Conservation (phyloP, 1,140 invertebrate species). For the Monomorium pharaonis region DNA sequence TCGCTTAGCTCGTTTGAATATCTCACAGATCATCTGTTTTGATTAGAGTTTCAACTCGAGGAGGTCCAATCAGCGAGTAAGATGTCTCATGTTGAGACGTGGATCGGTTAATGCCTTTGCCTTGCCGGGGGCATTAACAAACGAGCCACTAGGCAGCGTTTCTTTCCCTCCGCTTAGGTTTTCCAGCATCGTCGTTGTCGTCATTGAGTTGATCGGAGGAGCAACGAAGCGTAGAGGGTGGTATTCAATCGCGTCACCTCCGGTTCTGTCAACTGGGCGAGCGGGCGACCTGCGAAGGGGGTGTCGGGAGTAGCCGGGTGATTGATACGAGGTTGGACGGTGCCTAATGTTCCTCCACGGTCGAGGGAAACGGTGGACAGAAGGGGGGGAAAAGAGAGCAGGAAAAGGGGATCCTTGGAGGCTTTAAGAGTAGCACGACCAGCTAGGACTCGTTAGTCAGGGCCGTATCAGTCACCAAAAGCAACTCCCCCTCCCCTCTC, state of each 20-base stretch:
- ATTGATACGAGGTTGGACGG: slow-evolving; percentile 82
- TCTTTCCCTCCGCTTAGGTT: slow-evolving; percentile 43
- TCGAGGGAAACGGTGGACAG: slow-evolving; percentile 54
- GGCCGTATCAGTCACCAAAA: slow-evolving; percentile 82
- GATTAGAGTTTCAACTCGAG: neutral
- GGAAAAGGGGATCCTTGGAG: slow-evolving; percentile 77
- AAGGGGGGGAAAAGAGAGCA: slow-evolving; percentile 44
- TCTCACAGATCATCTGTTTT: neutral
- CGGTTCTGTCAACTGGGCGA: slow-evolving; percentile 78
- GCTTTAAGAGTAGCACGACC: slow-evolving; percentile 81
- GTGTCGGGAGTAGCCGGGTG: slow-evolving; percentile 74
- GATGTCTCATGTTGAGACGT: neutral
- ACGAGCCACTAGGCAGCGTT: slow-evolving; percentile 42
- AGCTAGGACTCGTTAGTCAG: slow-evolving; percentile 81
- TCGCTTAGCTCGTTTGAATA: neutral
- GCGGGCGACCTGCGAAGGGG: slow-evolving; percentile 39
- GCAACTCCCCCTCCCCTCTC: slow-evolving; percentile 80
- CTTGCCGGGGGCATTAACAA: neutral
- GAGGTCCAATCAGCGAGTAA: neutral
- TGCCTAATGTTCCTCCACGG: slow-evolving; percentile 77
- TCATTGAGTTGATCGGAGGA: slow-evolving; percentile 40
- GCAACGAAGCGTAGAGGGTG: slow-evolving; percentile 55
- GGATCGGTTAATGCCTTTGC: neutral
- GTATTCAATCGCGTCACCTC: slow-evolving; percentile 82
- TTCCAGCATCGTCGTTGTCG: slow-evolving; percentile 52